Conservation (phyloP, 2,113 vertebrate species). For the Myotis brandtii region DNA sequence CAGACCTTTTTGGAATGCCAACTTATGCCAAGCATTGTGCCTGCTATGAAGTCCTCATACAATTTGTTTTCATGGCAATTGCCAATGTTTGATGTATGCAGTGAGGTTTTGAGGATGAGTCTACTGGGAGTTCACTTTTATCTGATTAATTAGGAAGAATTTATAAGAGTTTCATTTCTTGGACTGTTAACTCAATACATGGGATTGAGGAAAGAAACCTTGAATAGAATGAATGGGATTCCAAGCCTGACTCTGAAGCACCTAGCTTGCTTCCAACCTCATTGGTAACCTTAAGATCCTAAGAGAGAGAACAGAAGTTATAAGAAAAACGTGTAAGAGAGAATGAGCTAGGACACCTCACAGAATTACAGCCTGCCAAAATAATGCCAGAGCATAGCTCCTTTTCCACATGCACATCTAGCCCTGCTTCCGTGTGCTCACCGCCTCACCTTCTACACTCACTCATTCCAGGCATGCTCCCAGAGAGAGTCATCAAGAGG, state of each 20-base stretch:
- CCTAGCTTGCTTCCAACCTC: neutral
- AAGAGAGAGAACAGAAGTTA: neutral
- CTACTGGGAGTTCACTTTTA: neutral
- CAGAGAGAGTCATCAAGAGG: constrained; percentile 35
- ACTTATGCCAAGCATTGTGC: neutral
- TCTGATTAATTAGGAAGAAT: neutral
- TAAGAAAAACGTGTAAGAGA: neutral
- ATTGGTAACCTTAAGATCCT: neutral
- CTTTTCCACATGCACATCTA: neutral
- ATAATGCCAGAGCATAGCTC: neutral
- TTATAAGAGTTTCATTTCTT: neutral
- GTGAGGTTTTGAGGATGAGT: neutral
- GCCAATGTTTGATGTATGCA: neutral
- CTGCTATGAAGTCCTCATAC: neutral
- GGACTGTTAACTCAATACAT: neutral
- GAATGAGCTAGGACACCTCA: neutral
- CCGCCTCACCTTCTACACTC: neutral
- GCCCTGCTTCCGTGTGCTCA: neutral
- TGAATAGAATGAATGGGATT: neutral
- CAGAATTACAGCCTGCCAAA: neutral
- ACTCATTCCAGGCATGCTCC: neutral
- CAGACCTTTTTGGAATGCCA: neutral
- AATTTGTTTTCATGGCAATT: neutral
- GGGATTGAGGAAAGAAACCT: neutral
- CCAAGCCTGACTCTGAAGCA: neutral